Evolutionary conservation across 2,113 vertebrate species (phyloP).

Genomic region (Pedetes capensis): DNA sequence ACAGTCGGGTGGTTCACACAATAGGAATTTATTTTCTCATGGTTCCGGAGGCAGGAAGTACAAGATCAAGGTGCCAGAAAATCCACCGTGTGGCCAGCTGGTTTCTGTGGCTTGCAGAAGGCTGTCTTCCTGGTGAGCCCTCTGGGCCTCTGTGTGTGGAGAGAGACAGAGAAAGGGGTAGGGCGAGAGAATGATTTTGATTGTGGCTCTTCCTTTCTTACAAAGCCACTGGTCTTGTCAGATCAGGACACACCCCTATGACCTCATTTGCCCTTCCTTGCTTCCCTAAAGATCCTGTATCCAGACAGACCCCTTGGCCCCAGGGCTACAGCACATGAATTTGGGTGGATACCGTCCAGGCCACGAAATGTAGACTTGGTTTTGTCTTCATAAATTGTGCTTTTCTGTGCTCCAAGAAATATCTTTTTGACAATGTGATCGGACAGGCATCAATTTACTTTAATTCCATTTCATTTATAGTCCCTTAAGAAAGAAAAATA

Average conservation of each 20-base stretch:
- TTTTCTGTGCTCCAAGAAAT: background rate
- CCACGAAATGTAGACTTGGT: fast-evolving
- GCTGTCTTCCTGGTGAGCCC: background rate
- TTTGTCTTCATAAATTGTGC: background rate
- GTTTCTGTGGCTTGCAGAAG: too few species aligned
- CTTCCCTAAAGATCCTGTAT: background rate
- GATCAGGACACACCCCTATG: background rate
- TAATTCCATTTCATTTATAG: background rate
- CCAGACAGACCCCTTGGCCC: background rate
- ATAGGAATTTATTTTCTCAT: too few species aligned
- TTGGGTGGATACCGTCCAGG: background rate
- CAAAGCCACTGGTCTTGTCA: too few species aligned
- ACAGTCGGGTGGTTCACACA: too few species aligned
- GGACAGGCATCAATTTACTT: background rate
- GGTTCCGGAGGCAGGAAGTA: too few species aligned
- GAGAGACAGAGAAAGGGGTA: too few species aligned
- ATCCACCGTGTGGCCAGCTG: too few species aligned
- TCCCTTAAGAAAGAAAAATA: background rate
- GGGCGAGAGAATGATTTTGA: too few species aligned
- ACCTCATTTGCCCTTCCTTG: background rate
- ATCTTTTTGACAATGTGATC: background rate
- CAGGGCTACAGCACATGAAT: background rate
- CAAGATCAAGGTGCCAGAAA: too few species aligned
- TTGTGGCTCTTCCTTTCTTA: background rate
- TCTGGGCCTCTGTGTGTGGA: background rate